These are phyloP conservation scores for Myocastor coypus DNA, from an alignment of 2,113 vertebrate species.

Conservation along the genomic window DNA sequence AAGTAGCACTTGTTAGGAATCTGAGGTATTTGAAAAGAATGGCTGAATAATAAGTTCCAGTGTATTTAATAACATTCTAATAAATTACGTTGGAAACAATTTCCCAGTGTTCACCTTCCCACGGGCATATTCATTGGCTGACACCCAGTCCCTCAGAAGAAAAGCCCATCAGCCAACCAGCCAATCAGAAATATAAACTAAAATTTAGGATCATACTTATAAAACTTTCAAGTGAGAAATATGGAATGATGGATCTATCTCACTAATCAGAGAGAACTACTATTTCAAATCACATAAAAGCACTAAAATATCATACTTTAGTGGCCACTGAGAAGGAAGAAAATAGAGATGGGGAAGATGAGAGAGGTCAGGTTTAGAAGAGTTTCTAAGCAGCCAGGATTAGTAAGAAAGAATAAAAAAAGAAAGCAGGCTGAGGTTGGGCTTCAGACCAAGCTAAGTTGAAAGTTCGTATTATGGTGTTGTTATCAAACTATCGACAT, in stretches of 20 bases:
- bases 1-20: neutral
- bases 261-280: neutral
- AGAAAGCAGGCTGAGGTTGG: neutral
- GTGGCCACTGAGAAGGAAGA: neutral
- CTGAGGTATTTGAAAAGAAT: slow-evolving; percentile 26
- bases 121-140: neutral
- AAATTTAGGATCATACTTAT: neutral
- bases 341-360: neutral
- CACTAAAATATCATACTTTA: neutral
- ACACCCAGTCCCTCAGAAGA: neutral
- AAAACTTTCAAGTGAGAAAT: slow-evolving; percentile 4
- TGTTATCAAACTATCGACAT: neutral
- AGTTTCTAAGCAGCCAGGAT: neutral
- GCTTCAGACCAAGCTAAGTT: neutral
- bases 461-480: neutral
- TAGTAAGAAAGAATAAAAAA: neutral
- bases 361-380: neutral
- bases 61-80: neutral
- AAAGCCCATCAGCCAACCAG: neutral
- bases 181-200: neutral
- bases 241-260: neutral
- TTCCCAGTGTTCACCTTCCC: neutral
- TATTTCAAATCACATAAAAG: neutral
- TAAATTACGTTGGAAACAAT: neutral
- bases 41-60: neutral